Conservation (phyloP, 2,888 invertebrate genomes). For the Agrochola macilenta region DNA sequence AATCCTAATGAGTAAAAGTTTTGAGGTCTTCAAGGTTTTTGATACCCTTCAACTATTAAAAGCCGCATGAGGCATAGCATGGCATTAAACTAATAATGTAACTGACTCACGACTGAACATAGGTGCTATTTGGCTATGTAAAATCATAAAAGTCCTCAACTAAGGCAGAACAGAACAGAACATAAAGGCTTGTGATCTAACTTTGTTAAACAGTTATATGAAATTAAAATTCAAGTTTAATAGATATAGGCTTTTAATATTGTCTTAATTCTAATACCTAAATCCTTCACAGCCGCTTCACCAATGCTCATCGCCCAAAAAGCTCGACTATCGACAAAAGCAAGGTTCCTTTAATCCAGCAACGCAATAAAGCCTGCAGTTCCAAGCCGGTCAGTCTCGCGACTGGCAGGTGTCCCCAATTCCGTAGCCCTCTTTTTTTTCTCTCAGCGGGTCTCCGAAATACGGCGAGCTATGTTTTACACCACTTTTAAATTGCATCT, state of each 20-base stretch:
- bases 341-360: not conserved
- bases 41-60: not conserved
- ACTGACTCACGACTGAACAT: not conserved
- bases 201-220: too few relatives aligned
- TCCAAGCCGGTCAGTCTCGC: constrained; percentile 13
- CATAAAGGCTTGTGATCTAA: too few relatives aligned
- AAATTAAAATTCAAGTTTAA: too few relatives aligned
- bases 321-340: not conserved
- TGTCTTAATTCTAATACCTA: too few relatives aligned
- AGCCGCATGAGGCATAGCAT: not conserved
- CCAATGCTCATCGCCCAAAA: not conserved
- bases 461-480: constrained; percentile 39
- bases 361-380: constrained; percentile 13
- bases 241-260: too few relatives aligned
- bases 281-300: not conserved
- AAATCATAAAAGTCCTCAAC: too few relatives aligned
- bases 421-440: constrained; percentile 47
- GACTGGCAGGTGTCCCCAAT: constrained; percentile 48
- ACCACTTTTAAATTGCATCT: constrained; percentile 52
- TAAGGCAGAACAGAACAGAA: too few relatives aligned
- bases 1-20: not conserved
- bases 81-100: not conserved
- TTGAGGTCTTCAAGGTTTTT: not conserved
- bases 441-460: constrained; percentile 38
- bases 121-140: too few relatives aligned